Evolutionary conservation across 1,140 invertebrate species (phyloP), one percentile per base, ranked within the genome.

Genomic region (Lucilia cuprina): DNA sequence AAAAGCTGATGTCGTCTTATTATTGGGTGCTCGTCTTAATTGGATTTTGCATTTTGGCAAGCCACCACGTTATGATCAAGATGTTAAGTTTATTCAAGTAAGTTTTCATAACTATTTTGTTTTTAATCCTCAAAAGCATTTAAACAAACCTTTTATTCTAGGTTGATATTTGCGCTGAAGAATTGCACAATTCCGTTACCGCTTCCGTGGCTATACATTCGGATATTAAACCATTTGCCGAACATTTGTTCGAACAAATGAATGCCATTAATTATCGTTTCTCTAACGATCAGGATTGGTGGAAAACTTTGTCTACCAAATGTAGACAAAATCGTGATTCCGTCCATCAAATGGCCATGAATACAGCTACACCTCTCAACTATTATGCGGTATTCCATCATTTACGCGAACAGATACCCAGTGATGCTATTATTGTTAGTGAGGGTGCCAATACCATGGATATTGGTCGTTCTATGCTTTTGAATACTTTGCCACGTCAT

Each of bases 381-480:
- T 99, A 99, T 91, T 99, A 98, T 90, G 94, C 96, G 34, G 97
- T 97, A 55, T 98, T 98, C 88, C 94, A 96, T 88, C 93, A 96
- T 84, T 93, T 97, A 83, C 94, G 96, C 88, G 92, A 94, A 83
- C 91, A 92, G 25, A 93, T 97, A 84, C 96, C 96, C 0, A 92
- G 94, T 86, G 96, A 99, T 92, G 94, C 94, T 21, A 95, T 99
- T 4, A 97, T 99, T 87, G 96, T 99, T n/a, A 98, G 97, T 89
- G 98, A 99, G 93, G 98, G 98, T 65, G 98, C 98, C 13, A 99
- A 99, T 90, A 99, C 98, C 0, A 99, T 99, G 98, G 98, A 99
- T 88, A 99, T 99, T 88, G 97, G 98, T 3, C 93, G 98, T 74
- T 95, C 97, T 0, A 95, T 99, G 91, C 91, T 99, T 19, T 91